Conservation (phyloP, 2,888 invertebrate species). For the Rhyacophila evoluta region DNA sequence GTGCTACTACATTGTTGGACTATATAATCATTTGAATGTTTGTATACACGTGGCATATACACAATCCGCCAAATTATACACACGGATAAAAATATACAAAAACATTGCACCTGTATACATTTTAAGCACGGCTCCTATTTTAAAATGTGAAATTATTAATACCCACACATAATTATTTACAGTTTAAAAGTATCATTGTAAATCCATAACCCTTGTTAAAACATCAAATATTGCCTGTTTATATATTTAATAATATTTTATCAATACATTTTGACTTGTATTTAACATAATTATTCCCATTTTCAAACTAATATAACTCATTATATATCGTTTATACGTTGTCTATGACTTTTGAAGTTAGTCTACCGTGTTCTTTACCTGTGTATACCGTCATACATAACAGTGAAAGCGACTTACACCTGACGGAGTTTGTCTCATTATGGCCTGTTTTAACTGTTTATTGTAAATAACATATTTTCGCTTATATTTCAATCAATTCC, state of each 20-base stretch:
- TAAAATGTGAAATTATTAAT: neutral
- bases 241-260: no score
- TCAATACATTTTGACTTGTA: no score
- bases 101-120: neutral
- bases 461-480: no score
- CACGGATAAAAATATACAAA: neutral
- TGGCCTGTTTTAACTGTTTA: neutral
- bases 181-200: neutral
- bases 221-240: no score
- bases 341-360: no score
- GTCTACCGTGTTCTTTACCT: no score
- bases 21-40: neutral
- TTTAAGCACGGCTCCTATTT: neutral
- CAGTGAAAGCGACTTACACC: slow-evolving; percentile 4
- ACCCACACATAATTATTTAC: neutral
- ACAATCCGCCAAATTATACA: neutral
- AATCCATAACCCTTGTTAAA: neutral
- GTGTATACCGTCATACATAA: no score
- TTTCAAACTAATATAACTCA: no score
- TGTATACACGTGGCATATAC: neutral
- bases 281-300: no score
- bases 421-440: neutral
- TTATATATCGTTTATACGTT: no score
- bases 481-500: no score
- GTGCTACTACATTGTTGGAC: neutral